Percentiles rank a stretch among this genome's conserved stretches.
Conservation (phyloP, 2,888 invertebrate species). For the Pristionchus exspectatus region DNA sequence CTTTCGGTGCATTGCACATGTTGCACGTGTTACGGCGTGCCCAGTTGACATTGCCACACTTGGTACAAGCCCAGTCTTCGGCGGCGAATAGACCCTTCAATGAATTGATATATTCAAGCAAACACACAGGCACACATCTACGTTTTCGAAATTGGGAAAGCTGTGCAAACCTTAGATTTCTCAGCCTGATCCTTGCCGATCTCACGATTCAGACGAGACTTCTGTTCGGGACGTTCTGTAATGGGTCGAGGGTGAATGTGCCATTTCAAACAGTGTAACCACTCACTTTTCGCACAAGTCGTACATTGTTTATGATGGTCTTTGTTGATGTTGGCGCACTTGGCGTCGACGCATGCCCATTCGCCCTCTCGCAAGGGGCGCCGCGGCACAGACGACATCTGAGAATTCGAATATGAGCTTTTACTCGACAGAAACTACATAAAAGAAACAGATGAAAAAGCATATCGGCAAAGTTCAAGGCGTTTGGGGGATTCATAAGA, state of each 20-base stretch:
- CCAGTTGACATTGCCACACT: constrained; percentile 99
- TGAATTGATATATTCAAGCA: too few relatives aligned
- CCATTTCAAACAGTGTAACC: background rate
- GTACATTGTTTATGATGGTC: constrained; percentile 66
- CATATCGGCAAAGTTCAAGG: background rate
- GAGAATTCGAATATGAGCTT: background rate
- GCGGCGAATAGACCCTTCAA: constrained; percentile 90
- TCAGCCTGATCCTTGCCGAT: constrained; percentile 98
- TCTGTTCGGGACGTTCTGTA: constrained; percentile 47
- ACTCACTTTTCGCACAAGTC: constrained; percentile 80
- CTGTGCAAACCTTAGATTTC: constrained; percentile 82
- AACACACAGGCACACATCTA: background rate
- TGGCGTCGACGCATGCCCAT: constrained; percentile 81
- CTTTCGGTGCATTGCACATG: constrained; percentile 97
- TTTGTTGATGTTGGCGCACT: constrained; percentile 78
- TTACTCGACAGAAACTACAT: background rate
- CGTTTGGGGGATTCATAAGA: background rate
- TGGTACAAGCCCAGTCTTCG: constrained; percentile 99
- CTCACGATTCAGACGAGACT: constrained; percentile 82
- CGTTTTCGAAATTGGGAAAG: background rate
- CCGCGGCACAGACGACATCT: constrained; percentile 42
- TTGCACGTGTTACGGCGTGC: constrained; percentile 95
- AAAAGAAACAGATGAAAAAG: background rate
- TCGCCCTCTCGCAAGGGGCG: constrained; percentile 77
- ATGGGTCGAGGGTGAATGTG: background rate